Conservation (phyloP, 2,113 vertebrate genomes). For the Anguilla rostrata region DNA sequence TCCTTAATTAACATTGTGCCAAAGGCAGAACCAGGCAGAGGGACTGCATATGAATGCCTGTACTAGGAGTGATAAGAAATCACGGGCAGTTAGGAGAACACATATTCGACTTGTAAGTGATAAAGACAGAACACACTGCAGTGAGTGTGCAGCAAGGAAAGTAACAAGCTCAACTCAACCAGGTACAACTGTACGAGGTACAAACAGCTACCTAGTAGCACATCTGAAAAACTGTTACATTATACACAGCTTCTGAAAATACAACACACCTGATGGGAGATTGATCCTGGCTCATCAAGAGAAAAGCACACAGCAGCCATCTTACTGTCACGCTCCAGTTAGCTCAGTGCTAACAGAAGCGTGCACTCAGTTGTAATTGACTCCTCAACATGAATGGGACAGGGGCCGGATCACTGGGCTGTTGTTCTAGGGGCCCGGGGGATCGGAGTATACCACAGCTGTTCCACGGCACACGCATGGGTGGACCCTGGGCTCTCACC, state of each 20-base stretch:
- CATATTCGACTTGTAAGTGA: neutral
- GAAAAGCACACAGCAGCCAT: neutral
- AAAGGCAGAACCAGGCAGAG: neutral
- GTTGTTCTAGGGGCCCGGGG: neutral
- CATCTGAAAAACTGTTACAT: neutral
- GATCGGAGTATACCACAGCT: neutral
- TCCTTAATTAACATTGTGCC: neutral
- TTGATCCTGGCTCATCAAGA: neutral
- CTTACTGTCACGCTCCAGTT: slow-evolving; percentile 1
- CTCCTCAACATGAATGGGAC: neutral
- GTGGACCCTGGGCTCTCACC: neutral
- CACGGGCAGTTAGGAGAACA: neutral
- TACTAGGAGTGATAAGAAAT: neutral
- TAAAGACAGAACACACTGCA: neutral
- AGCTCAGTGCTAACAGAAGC: neutral
- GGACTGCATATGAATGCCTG: neutral
- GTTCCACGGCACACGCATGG: neutral
- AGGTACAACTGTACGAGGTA: neutral
- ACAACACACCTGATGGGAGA: neutral
- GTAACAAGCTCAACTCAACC: neutral
- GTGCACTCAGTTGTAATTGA: neutral
- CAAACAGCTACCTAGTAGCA: neutral
- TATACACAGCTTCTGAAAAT: neutral
- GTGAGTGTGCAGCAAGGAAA: neutral
- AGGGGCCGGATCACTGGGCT: neutral